Evolutionary conservation across 2,113 vertebrate species (phyloP).

Genomic region (Atlantisia rogersi): DNA sequence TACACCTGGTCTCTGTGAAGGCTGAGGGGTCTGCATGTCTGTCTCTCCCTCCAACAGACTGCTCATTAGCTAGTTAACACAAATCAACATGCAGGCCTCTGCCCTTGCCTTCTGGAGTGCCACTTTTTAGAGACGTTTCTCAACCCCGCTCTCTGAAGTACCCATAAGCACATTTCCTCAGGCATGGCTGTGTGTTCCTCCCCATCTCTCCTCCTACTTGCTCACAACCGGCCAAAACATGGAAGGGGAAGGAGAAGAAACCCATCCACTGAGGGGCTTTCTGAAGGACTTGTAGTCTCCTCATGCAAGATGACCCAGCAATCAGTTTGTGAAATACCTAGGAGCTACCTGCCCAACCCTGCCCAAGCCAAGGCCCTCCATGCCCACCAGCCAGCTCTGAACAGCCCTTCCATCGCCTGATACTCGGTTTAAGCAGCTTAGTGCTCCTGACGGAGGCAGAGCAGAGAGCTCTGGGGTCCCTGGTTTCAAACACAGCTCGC

Average conservation of each 20-base stretch:
- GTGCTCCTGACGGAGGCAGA: not conserved
- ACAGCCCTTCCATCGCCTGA: not conserved
- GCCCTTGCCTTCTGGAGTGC: not conserved
- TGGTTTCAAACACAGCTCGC: slow-evolving; percentile 47
- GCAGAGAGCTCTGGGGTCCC: not conserved
- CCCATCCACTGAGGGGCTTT: not conserved
- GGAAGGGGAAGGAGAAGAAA: not conserved
- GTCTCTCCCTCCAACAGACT: not conserved
- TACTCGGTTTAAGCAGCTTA: not conserved
- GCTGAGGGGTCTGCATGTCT: not conserved
- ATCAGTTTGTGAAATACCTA: not conserved
- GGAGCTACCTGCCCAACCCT: not conserved
- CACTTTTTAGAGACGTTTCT: not conserved
- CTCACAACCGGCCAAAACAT: not conserved
- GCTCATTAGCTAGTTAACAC: not conserved
- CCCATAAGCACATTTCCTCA: accelerated
- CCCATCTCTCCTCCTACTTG: not conserved
- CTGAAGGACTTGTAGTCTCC: not conserved
- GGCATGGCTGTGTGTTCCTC: not conserved
- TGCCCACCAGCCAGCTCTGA: not conserved
- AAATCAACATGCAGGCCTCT: not conserved
- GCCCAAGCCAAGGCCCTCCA: not conserved
- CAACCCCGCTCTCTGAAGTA: not conserved
- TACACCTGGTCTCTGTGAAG: not conserved
- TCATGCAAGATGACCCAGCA: not conserved